Base-by-base conservation (phyloP, 2,113 vertebrate species). In the Ceyx melanurus region DNA sequence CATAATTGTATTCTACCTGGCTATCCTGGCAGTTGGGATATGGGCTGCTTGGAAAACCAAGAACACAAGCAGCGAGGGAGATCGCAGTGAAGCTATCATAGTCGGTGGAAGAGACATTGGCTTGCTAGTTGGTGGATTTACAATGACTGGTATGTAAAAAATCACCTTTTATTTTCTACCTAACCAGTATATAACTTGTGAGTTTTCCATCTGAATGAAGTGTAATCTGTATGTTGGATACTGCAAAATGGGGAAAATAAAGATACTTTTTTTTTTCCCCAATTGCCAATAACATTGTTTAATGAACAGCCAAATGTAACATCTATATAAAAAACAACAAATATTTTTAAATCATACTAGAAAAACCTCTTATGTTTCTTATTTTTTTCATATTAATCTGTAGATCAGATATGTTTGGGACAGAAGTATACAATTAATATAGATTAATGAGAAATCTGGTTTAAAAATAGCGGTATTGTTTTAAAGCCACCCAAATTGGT, bases 11-110 rank as follows among this genome's bases (percentile, higher is more conserved):
- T 99, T 99, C 97, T 99, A 99, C 89, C 74, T 99, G 92, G 96
- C 99, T 61, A 99, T 99, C 90, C 95, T 99, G 58, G 96, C 97
- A 50, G 99, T 99, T 93, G 99, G 99, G 37, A 99, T 99, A 95
- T 99, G 99, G 99, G 99, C 99, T 58, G 98, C 99, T 26, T 99
- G 99, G 99, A 99, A 98, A 97, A 99, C 99, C 94, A 99, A 99
- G 94, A 98, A 98, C 94, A 98, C 98, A 0, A 97, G 98, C 57
- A 97, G 94, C 0, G 89, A 88, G 57, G 98, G 98, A 46, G 98
- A 98, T 56, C 98, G 98, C 78, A 98, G 99, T 0, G 99, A 99
- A 97, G 98, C 97, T 65, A 99, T 99, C 85, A 99, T 99, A 97
- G 99, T 99, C 7, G 99, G 99, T 17, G 99, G 99, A 62, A 98